Conservation (phyloP, 2,113 vertebrate species). For the Petrocephalus microphthalmus region DNA sequence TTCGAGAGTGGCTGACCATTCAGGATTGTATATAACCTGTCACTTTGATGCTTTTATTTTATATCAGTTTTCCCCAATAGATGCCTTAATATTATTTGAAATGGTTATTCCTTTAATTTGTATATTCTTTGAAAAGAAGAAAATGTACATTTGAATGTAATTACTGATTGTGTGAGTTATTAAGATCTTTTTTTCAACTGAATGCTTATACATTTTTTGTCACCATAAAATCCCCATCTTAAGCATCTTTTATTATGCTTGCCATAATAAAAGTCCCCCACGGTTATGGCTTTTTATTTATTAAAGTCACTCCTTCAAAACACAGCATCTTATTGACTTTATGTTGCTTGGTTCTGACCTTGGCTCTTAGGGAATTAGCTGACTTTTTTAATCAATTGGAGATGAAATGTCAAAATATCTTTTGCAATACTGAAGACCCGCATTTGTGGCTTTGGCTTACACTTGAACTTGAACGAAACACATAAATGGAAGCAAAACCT, state of each 20-base stretch:
- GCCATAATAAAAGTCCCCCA: conserved; percentile 1
- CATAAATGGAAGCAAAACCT: no score
- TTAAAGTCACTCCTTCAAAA: conserved; percentile 2
- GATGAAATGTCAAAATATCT: not conserved
- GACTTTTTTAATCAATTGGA: not conserved
- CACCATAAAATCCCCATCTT: not conserved
- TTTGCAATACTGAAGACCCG: not conserved
- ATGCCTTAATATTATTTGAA: conserved; percentile 24
- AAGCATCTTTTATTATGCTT: not conserved
- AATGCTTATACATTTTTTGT: not conserved
- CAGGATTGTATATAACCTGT: not conserved
- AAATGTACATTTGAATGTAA: conserved; percentile 14
- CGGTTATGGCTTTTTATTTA: not conserved
- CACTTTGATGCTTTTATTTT: not conserved
- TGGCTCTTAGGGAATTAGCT: not conserved
- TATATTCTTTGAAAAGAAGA: conserved; percentile 30
- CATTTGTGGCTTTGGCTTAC: not conserved
- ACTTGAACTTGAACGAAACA: not conserved
- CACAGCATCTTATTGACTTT: not conserved
- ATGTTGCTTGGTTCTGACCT: not conserved
- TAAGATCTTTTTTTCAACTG: not conserved
- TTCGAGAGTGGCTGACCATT: not conserved
- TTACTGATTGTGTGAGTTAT: not conserved
- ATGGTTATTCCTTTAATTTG: conserved; percentile 13
- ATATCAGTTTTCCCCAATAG: not conserved